phyloP scores from a whole-genome alignment of 2,797 vertebrate species.

The Propithecus perrieri region DNA sequence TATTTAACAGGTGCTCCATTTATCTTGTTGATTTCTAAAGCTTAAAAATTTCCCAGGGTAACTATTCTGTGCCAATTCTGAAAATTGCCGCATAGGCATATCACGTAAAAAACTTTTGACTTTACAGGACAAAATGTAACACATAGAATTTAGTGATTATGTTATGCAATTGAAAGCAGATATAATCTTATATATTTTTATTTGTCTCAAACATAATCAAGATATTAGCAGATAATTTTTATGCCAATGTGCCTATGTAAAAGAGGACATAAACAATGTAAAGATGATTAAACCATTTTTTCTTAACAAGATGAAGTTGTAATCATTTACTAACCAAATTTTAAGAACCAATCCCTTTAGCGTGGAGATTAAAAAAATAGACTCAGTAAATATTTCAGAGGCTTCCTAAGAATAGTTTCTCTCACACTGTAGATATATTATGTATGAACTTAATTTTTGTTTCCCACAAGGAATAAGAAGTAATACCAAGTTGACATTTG shows the following conservation, averaged over 20 bases:
- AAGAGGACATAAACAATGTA: slow-evolving; percentile 7
- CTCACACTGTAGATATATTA: slow-evolving; percentile 35
- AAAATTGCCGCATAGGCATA: not conserved
- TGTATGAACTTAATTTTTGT: slow-evolving; percentile 25
- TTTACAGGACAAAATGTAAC: not conserved
- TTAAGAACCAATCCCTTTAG: slow-evolving; percentile 36
- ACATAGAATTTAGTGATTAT: not conserved
- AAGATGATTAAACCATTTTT: slow-evolving; percentile 36
- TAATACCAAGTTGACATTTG: slow-evolving; percentile 49
- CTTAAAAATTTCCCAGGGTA: not conserved
- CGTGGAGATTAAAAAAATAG: not conserved
- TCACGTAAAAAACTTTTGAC: not conserved
- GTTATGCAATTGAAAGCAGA: not conserved
- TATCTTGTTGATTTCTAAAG: not conserved
- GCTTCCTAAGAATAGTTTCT: slow-evolving; percentile 6
- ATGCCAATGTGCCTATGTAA: not conserved
- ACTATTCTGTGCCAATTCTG: not conserved
- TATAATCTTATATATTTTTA: not conserved
- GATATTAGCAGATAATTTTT: not conserved
- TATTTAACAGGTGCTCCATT: not conserved
- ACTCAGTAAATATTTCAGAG: slow-evolving; percentile 49
- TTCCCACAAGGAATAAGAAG: slow-evolving; percentile 44
- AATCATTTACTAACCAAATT: slow-evolving; percentile 45
- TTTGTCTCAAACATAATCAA: not conserved
- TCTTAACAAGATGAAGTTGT: slow-evolving; percentile 3